Evolutionary conservation across 2,888 invertebrate genomes (phyloP).

Genomic region (Stenoptilia bipunctidactyla): DNA sequence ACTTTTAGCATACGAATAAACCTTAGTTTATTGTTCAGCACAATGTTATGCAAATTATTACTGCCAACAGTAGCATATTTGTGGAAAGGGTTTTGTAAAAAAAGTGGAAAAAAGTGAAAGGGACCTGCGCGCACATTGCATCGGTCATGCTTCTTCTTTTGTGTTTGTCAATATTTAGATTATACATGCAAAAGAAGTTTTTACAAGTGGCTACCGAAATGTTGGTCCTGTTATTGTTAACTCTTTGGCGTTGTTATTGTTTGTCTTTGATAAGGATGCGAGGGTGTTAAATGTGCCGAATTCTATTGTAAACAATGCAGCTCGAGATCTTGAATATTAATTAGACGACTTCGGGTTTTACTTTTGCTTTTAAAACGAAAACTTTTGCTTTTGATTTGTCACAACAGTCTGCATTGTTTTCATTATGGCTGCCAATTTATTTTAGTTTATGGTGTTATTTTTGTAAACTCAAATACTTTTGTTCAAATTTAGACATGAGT

Average conservation of each 20-base stretch:
- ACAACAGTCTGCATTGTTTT: too few species aligned
- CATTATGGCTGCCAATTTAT: too few species aligned
- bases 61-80: constrained; percentile 49
- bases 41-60: constrained; percentile 63
- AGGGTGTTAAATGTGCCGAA: constrained; percentile 5
- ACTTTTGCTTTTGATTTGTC: too few species aligned
- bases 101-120: constrained; percentile 57
- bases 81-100: constrained; percentile 51
- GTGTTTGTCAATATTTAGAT: constrained; percentile 63
- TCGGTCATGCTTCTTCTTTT: constrained; percentile 55
- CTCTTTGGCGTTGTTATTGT: constrained; percentile 45
- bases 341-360: too few species aligned
- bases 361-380: background rate
- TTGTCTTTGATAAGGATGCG: constrained; percentile 28
- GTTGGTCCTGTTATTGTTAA: constrained; percentile 57
- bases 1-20: constrained; percentile 62
- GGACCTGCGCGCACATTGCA: constrained; percentile 54
- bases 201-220: constrained; percentile 54
- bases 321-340: too few species aligned
- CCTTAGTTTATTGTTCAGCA: constrained; percentile 46
- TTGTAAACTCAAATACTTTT: too few species aligned
- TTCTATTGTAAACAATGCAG: constrained; percentile 2
- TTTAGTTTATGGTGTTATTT: too few species aligned
- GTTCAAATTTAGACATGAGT: too few species aligned
- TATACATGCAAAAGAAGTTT: constrained; percentile 66